phyloP scores from a whole-genome alignment of 1,140 invertebrate genomes.

The Yoshiicerus persimilis region DNA sequence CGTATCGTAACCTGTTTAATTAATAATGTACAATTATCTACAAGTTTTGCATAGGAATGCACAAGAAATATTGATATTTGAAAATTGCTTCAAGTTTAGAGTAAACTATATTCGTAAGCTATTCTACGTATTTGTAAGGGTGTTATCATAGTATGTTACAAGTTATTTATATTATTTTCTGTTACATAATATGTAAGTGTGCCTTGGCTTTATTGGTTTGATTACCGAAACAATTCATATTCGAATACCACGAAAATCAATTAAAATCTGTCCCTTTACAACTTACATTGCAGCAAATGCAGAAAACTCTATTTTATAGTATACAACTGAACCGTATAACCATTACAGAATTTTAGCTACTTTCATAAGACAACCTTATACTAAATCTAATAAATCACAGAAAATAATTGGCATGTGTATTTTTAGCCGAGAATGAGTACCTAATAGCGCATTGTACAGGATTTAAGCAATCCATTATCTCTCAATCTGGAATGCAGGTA shows the following conservation, averaged over 20 bases:
- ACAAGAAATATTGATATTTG: not conserved
- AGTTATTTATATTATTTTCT: not conserved
- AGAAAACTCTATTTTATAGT: not conserved
- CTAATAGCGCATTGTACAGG: not conserved
- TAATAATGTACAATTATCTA: not conserved
- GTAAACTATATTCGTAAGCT: not conserved
- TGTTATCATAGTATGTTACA: not conserved
- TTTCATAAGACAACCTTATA: not conserved
- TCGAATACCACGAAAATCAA: not conserved
- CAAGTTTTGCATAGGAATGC: not conserved
- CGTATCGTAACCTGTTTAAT: too few species aligned
- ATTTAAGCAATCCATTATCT: not conserved
- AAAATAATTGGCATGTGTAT: not conserved
- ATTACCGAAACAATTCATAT: not conserved
- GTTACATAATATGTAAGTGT: not conserved
- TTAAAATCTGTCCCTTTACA: not conserved
- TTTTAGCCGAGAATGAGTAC: not conserved
- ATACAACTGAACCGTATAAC: not conserved
- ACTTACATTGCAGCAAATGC: not conserved
- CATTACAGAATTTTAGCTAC: not conserved
- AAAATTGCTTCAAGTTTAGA: not conserved
- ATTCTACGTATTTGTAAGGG: not conserved
- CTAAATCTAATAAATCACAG: conserved; percentile 5
- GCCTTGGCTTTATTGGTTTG: not conserved
- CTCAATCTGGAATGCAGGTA: not conserved